phyloP scores from a whole-genome alignment of 53 echinoderm and acorn worm genomes.

The Actinopyga echinites region DNA sequence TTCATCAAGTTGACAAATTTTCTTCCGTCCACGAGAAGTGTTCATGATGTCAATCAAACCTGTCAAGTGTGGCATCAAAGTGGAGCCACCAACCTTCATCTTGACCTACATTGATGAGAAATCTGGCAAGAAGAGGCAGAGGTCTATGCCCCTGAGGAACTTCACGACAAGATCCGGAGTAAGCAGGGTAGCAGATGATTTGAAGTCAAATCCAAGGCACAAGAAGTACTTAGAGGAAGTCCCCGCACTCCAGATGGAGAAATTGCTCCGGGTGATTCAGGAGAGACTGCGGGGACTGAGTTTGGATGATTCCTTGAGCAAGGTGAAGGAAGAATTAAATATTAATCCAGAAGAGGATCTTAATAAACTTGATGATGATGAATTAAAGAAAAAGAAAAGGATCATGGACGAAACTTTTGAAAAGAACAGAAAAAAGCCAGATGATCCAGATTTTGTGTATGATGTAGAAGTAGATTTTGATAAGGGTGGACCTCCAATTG shows the following conservation, averaged over 20 bases:
- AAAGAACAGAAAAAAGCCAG: conserved; percentile 81
- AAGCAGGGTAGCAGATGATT: conserved; percentile 56
- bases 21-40: too few species aligned
- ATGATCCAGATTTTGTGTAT: conserved; percentile 78
- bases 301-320: conserved; percentile 71
- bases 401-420: conserved; percentile 91
- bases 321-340: conserved; percentile 64
- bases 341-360: conserved; percentile 88
- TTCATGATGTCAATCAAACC: conserved; percentile 68
- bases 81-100: conserved; percentile 81
- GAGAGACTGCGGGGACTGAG: conserved; percentile 68
- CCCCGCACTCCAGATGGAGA: conserved; percentile 72
- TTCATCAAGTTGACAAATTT: too few species aligned
- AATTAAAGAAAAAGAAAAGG: conserved; percentile 72
- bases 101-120: conserved; percentile 75
- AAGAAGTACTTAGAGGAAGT: conserved; percentile 76
- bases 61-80: conserved; percentile 80
- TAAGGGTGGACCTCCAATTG: conserved; percentile 62
- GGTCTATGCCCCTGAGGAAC: conserved; percentile 85
- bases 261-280: conserved; percentile 79
- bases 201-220: conserved; percentile 83
- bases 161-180: conserved; percentile 82
- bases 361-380: conserved; percentile 76
- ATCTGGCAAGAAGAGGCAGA: conserved; percentile 73
- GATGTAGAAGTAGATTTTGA: conserved; percentile 94